phyloP scores from a whole-genome alignment of 2,113 vertebrate genomes.

The Hyla sarda region DNA sequence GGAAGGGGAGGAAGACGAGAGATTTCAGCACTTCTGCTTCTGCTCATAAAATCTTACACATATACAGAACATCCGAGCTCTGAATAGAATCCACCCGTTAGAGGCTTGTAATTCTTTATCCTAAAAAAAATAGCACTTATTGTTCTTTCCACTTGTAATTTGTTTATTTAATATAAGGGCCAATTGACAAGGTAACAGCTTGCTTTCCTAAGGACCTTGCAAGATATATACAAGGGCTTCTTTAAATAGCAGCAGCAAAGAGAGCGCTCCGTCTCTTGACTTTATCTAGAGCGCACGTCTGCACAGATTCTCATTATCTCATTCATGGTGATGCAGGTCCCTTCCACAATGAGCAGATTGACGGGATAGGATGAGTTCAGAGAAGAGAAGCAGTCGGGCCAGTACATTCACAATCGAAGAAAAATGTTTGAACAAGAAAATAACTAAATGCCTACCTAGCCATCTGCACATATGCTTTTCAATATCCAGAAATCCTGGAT shows the following conservation, averaged over 20 bases:
- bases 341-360: slow-evolving; percentile 52
- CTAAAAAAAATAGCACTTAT: neutral
- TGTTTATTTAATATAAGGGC: slow-evolving; percentile 37
- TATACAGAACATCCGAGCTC: slow-evolving; percentile 1
- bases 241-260: slow-evolving; percentile 45
- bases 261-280: slow-evolving; percentile 37
- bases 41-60: slow-evolving; percentile 38
- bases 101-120: neutral
- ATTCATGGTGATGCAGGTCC: slow-evolving; percentile 29
- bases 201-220: slow-evolving; percentile 10
- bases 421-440: slow-evolving; percentile 42
- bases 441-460: slow-evolving; percentile 32
- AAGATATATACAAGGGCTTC: slow-evolving; percentile 36
- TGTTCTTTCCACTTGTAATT: slow-evolving; percentile 13
- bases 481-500: neutral
- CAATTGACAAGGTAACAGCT: slow-evolving; percentile 15
- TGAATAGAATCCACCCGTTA: neutral
- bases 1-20: slow-evolving; percentile 41
- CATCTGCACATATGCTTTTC: slow-evolving; percentile 25
- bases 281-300: slow-evolving; percentile 30
- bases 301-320: slow-evolving; percentile 52
- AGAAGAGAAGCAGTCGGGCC: slow-evolving; percentile 24
- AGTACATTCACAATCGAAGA: slow-evolving; percentile 39
- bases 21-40: slow-evolving; percentile 15
- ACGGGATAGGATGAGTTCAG: slow-evolving; percentile 51